Evolutionary conservation across 2,888 invertebrate species (phyloP).

Genomic region (Zootermopsis nevadensis): DNA sequence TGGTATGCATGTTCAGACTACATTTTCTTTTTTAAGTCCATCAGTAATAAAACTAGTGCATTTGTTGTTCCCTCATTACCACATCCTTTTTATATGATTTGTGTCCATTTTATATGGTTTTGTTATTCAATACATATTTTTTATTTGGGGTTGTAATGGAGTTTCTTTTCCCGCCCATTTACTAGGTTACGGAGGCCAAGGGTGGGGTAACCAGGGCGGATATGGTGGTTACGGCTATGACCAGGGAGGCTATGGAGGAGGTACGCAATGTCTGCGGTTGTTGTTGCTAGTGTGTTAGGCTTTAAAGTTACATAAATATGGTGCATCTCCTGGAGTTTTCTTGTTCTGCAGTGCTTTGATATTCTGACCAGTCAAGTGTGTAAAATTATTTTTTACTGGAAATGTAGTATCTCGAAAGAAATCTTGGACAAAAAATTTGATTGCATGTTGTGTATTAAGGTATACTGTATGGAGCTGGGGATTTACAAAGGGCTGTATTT

Average conservation of each 20-base stretch:
- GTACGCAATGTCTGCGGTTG: constrained; percentile 36
- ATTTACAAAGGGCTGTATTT: no score
- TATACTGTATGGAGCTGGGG: no score
- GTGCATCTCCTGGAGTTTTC: no score
- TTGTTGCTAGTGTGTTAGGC: background rate
- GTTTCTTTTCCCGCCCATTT: constrained; percentile 7
- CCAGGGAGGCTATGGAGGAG: constrained; percentile 74
- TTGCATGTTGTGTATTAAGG: background rate
- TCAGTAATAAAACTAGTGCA: no score
- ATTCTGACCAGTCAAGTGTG: no score
- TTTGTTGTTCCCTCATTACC: constrained; percentile 6
- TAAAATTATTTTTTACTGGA: no score
- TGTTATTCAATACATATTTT: background rate
- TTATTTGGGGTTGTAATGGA: constrained; percentile 1
- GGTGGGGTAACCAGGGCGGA: constrained; percentile 68
- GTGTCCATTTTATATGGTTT: constrained; percentile 1
- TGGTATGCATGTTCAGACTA: no score
- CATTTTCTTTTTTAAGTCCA: no score
- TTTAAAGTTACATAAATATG: background rate
- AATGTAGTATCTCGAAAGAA: no score
- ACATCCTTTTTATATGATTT: background rate
- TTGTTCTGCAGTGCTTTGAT: no score
- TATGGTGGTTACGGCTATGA: constrained; percentile 74
- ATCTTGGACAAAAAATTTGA: background rate
- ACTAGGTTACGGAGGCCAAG: constrained; percentile 66